Percentiles rank a stretch among this genome's conserved stretches.
Evolutionary conservation across 2,888 invertebrate genomes (phyloP).

Genomic region (Eueremaeus valkanovi): DNA sequence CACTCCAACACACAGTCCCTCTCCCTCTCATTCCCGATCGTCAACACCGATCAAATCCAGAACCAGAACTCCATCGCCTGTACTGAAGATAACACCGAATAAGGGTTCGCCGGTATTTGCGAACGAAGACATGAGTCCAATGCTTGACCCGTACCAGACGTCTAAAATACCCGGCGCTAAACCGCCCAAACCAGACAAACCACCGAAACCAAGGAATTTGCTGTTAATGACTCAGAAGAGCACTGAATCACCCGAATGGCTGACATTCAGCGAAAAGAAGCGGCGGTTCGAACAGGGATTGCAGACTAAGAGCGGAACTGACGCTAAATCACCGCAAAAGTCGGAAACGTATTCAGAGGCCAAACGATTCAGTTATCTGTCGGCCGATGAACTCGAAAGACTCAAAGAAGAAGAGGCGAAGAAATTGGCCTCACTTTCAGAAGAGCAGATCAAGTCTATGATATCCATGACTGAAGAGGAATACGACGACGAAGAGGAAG

Average conservation of each 20-base stretch:
- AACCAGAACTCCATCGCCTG: slow-evolving; percentile 19
- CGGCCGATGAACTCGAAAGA: slow-evolving; percentile 87
- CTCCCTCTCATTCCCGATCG: not conserved
- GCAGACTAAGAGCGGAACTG: slow-evolving; percentile 50
- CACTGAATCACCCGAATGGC: slow-evolving; percentile 54
- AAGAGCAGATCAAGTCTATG: slow-evolving; percentile 36
- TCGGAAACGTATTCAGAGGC: slow-evolving; percentile 77
- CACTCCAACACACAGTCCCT: slow-evolving; percentile 14
- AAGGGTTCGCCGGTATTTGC: not conserved
- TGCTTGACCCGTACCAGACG: slow-evolving; percentile 44
- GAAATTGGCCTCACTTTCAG: slow-evolving; percentile 41
- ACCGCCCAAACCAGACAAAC: slow-evolving; percentile 43
- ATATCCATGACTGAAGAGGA: slow-evolving; percentile 27
- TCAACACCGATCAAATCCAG: slow-evolving; percentile 30
- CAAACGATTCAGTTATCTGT: slow-evolving; percentile 87
- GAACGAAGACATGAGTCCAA: slow-evolving; percentile 11
- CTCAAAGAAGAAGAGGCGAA: slow-evolving; percentile 82
- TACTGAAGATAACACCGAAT: slow-evolving; percentile 15
- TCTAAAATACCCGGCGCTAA: slow-evolving; percentile 46
- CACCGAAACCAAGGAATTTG: slow-evolving; percentile 23
- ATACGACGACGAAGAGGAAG: slow-evolving; percentile 33
- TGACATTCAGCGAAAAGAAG: slow-evolving; percentile 87
- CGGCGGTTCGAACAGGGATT: slow-evolving; percentile 75
- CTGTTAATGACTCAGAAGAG: not conserved
- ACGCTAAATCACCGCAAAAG: not conserved